Evolutionary conservation across 1,140 invertebrate genomes (phyloP).

Genomic region (Zaprionus camerounensis): DNA sequence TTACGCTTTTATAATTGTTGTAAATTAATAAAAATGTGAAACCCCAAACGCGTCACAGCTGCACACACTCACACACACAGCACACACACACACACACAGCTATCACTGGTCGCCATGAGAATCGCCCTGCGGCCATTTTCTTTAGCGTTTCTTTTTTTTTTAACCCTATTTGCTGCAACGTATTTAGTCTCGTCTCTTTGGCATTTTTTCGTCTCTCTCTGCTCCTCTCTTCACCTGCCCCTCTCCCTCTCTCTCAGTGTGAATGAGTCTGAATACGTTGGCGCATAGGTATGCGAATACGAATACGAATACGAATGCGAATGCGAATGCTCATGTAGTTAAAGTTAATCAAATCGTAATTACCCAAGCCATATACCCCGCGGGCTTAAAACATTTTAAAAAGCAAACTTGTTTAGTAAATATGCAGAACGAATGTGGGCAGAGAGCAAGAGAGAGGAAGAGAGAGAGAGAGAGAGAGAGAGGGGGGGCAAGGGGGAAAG

Average conservation of each 20-base stretch:
- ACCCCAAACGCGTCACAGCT: slow-evolving; percentile 30
- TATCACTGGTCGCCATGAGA: slow-evolving; percentile 38
- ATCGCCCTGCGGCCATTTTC: slow-evolving; percentile 69
- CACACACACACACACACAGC: not conserved
- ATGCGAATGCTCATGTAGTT: slow-evolving; percentile 83
- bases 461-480: not conserved
- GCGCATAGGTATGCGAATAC: slow-evolving; percentile 15
- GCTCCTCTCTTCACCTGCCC: not conserved
- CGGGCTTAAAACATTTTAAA: slow-evolving; percentile 78
- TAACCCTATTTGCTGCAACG: slow-evolving; percentile 54
- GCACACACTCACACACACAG: slow-evolving; percentile 8
- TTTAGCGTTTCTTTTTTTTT: slow-evolving; percentile 68
- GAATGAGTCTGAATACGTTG: slow-evolving; percentile 37
- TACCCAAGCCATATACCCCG: slow-evolving; percentile 72
- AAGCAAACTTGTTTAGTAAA: slow-evolving; percentile 82
- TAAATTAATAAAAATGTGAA: slow-evolving; percentile 74
- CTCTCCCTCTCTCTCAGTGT: not conserved
- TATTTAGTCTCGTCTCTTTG: slow-evolving; percentile 43
- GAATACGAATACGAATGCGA: slow-evolving; percentile 38
- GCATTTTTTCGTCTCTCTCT: slow-evolving; percentile 39
- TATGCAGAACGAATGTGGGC: slow-evolving; percentile 18
- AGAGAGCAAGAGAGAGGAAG: not conserved
- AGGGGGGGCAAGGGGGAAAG: not conserved
- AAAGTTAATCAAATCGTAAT: slow-evolving; percentile 85
- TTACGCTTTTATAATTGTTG: slow-evolving; percentile 76